Percentiles rank a stretch among this genome's conserved stretches.
Conservation (phyloP, 2,113 vertebrate species). For the Stigmatopora argus region DNA sequence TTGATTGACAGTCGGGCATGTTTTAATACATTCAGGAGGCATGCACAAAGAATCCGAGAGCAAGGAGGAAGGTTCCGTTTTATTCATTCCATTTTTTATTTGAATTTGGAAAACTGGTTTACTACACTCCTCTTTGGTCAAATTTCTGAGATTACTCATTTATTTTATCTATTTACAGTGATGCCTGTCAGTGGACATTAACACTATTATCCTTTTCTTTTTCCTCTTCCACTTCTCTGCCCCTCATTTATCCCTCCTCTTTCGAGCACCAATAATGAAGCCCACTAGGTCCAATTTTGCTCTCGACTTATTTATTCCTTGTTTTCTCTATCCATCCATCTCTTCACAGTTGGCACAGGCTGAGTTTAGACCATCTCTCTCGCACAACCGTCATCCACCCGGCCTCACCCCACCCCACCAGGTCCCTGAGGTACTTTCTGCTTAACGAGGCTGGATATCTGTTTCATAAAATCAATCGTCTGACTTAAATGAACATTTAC, state of each 20-base stretch:
- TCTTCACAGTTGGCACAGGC: slow-evolving; percentile 48
- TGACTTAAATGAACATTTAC: slow-evolving; percentile 89
- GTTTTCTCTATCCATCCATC: slow-evolving; percentile 44
- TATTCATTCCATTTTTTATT: too few relatives aligned
- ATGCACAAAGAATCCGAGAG: too few relatives aligned
- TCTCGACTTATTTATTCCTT: slow-evolving; percentile 51
- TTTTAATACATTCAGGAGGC: too few relatives aligned
- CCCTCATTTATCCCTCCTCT: not conserved
- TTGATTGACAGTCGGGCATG: too few relatives aligned
- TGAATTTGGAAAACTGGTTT: too few relatives aligned
- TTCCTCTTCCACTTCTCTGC: slow-evolving; percentile 13
- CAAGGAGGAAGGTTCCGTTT: too few relatives aligned
- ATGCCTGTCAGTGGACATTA: slow-evolving; percentile 59
- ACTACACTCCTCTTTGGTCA: too few relatives aligned
- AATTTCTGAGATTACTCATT: too few relatives aligned
- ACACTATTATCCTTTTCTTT: slow-evolving; percentile 57
- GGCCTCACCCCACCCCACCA: slow-evolving; percentile 13
- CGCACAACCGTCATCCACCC: not conserved
- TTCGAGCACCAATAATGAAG: slow-evolving; percentile 36
- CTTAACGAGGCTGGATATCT: slow-evolving; percentile 81
- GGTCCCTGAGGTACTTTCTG: slow-evolving; percentile 84
- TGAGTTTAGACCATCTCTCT: slow-evolving; percentile 54
- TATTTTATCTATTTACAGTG: slow-evolving; percentile 7
- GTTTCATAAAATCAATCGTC: slow-evolving; percentile 86
- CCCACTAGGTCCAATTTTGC: slow-evolving; percentile 47